These are phyloP conservation scores for Limnephilus lunatus DNA, from an alignment of 2,888 invertebrate species.

Conservation along the genomic window DNA sequence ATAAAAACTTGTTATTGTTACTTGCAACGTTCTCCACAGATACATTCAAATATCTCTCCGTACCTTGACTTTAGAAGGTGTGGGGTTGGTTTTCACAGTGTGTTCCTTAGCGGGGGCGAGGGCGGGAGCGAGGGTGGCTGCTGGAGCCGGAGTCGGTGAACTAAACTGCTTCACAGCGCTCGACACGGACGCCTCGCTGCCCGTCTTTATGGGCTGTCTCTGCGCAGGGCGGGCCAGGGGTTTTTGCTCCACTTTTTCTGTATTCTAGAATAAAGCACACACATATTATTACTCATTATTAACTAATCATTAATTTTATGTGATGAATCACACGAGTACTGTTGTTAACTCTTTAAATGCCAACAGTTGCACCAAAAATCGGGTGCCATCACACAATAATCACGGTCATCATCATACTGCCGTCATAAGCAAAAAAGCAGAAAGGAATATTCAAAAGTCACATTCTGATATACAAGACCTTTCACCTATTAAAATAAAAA, in stretches of 20 bases:
- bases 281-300: background rate
- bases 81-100: constrained; percentile 6
- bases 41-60: background rate
- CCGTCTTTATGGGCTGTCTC: constrained; percentile 63
- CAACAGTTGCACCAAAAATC: too few relatives aligned
- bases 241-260: constrained; percentile 54
- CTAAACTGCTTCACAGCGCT: constrained; percentile 62
- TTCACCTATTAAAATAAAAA: too few relatives aligned
- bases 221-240: constrained; percentile 53
- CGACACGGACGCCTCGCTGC: constrained; percentile 57
- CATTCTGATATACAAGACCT: too few relatives aligned
- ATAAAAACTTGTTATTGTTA: too few relatives aligned
- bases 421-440: too few relatives aligned
- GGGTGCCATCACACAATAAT: too few relatives aligned
- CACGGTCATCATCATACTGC: too few relatives aligned
- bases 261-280: constrained; percentile 40
- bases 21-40: too few relatives aligned
- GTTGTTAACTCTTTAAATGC: too few relatives aligned
- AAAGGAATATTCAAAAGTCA: too few relatives aligned
- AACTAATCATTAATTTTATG: background rate
- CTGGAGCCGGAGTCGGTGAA: constrained; percentile 22
- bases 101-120: constrained; percentile 27
- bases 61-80: constrained; percentile 60
- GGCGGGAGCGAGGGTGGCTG: background rate
- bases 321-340: too few relatives aligned